Evolutionary conservation across 1,140 invertebrate genomes (phyloP).

Genomic region (Drosophila seguyi): DNA sequence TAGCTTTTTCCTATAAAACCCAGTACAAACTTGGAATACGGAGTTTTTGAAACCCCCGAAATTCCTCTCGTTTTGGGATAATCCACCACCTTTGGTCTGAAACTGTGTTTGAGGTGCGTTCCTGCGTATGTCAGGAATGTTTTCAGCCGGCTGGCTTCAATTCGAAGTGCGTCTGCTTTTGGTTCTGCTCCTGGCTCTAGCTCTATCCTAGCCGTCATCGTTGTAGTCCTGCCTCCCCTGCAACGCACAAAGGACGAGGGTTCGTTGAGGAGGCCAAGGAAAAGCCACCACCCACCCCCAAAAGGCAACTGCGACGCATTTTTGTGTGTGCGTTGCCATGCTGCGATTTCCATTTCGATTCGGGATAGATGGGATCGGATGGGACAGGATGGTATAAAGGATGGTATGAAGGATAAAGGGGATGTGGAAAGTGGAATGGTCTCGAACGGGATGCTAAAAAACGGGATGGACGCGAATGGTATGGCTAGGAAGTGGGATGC

Average conservation of each 20-base stretch:
- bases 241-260: constrained; percentile 21
- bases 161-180: not conserved
- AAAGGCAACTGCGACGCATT: constrained; percentile 42
- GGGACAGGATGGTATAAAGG: constrained; percentile 7
- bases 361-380: constrained; percentile 35
- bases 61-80: not conserved
- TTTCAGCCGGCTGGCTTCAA: constrained; percentile 35
- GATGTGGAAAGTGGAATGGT: constrained; percentile 7
- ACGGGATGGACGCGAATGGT: constrained; percentile 2
- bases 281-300: constrained; percentile 55
- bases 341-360: constrained; percentile 60
- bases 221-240: constrained; percentile 22
- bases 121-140: constrained; percentile 38
- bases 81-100: constrained; percentile 3
- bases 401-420: constrained; percentile 13
- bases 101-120: constrained; percentile 28
- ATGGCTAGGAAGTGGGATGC: not conserved
- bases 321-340: constrained; percentile 55
- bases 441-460: constrained; percentile 14
- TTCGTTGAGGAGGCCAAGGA: constrained; percentile 2
- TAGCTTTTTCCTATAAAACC: not conserved
- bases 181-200: constrained; percentile 5
- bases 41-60: not conserved
- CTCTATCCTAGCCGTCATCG: constrained; percentile 25
- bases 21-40: not conserved